Base-by-base conservation (phyloP, 2,113 vertebrate genomes). In the Gila orcuttii region DNA sequence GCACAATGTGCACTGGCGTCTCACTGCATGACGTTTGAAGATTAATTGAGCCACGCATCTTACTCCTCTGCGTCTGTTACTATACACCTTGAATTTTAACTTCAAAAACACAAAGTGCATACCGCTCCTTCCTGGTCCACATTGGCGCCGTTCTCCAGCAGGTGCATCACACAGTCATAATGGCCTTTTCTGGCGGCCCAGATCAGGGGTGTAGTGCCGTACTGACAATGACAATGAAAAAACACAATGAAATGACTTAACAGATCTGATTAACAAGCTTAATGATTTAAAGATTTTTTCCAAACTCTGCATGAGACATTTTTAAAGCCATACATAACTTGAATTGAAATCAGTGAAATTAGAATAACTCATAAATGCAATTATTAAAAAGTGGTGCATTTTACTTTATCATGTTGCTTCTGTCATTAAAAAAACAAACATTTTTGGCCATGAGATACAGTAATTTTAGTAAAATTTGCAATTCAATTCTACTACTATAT, bases 121-220 rank as follows among this genome's bases (percentile, higher is more conserved):
- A 99, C 98, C 76, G 98, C 97, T 93, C 98, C 98, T 91, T 99
- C 98, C 85, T 99, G 98, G 91, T 99, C 98, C 82, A 98, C 97
- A 88, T 99, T 98, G n/a, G 98, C 98, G 68, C 97, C 97, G 86
- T 97, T 97, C 80, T 97, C 96, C 89, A 99, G 88, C 36, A 99
- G 93, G 83, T 98, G 97, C 86, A 95, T 97, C 78, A 99, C 98
- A 86, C 97, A 94, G 33, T 98, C 97, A 87, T 97, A 93, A 90
- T 99, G 97, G 52, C 98, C 98, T 1, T 97, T 99, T 73, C 98
- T 96, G 1, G 98, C 94, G 0, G 97, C 98, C 98, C 98, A 99
- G 62, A 99, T 97, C 89, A 99, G 91, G 3, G 98, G 95, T 11
- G 98, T 99, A 36, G 98, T 99, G 74, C 98, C 98, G 90, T 98